Percentiles rank a stretch among this genome's conserved stretches.
phyloP scores from a whole-genome alignment of 2,113 vertebrate species.

The Cebus imitator region DNA sequence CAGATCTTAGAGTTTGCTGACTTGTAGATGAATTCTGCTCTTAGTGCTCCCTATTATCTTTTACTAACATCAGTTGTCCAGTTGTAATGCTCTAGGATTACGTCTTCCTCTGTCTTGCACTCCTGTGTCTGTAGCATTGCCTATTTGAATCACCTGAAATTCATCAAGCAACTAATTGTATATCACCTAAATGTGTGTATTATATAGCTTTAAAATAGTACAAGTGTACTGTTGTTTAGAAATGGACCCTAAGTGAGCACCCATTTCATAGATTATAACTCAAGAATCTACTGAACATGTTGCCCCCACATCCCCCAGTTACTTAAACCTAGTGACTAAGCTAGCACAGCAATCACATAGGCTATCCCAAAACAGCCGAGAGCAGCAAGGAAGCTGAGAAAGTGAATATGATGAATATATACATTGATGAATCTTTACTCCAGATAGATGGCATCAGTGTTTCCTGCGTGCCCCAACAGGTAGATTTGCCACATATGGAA shows the following conservation, averaged over 20 bases:
- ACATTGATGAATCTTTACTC: not conserved
- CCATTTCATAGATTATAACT: not conserved
- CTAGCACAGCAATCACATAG: not conserved
- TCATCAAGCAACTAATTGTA: not conserved
- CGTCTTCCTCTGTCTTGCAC: not conserved
- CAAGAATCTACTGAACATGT: not conserved
- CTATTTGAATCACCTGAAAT: not conserved
- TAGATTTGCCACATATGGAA: not conserved
- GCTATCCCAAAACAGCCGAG: not conserved
- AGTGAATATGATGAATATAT: not conserved
- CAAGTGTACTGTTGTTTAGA: not conserved
- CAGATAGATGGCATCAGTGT: not conserved
- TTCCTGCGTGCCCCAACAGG: not conserved
- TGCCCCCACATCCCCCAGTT: not conserved
- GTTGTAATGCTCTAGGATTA: not conserved
- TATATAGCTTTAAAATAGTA: not conserved
- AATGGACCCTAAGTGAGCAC: not conserved
- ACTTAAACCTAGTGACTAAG: not conserved
- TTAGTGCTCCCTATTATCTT: not conserved
- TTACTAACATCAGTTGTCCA: not conserved
- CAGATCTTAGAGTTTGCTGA: not conserved
- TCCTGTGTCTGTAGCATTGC: not conserved
- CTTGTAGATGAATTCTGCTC: not conserved
- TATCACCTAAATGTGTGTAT: not conserved
- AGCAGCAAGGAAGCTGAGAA: not conserved